A percentile compares a stretch with the other conserved stretches of the same genome.
Evolutionary conservation across 2,797 vertebrate genomes (phyloP).

Genomic region (Chaenodraco wilsoni): DNA sequence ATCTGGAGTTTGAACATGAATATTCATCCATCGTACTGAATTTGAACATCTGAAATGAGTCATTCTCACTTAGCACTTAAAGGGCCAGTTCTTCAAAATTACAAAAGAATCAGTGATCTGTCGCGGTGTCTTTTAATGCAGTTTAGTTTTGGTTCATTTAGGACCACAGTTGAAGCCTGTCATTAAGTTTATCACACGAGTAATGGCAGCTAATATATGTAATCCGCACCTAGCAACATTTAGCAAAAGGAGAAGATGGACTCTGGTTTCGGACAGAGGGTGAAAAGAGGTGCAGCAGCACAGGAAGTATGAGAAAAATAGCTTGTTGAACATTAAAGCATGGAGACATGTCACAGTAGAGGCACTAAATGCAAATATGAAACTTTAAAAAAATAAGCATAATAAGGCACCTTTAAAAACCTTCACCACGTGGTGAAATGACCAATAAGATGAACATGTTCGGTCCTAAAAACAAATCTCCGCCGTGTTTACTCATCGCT

Average conservation of each 20-base stretch:
- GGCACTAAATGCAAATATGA: too few relatives aligned
- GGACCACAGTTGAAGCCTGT: neutral
- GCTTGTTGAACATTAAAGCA: too few relatives aligned
- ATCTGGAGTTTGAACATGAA: neutral
- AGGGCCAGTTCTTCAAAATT: neutral
- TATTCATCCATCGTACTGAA: neutral
- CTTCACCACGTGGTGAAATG: neutral
- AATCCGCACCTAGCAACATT: neutral
- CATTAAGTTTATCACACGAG: neutral
- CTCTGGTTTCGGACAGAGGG: too few relatives aligned
- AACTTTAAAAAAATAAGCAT: too few relatives aligned
- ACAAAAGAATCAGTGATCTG: neutral
- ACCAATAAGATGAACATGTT: neutral
- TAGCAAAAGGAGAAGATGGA: neutral
- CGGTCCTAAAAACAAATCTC: too few relatives aligned
- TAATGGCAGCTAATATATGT: neutral
- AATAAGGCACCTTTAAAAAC: neutral
- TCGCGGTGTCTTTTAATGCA: neutral
- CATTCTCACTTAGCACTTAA: neutral
- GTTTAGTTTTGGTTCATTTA: neutral
- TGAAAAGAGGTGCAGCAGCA: too few relatives aligned
- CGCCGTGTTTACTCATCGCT: too few relatives aligned
- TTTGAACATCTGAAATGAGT: neutral
- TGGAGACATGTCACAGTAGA: too few relatives aligned
- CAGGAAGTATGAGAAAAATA: too few relatives aligned